A percentile compares a stretch with the other conserved stretches of the same genome.
Conservation (phyloP, 2,888 invertebrate species). For the Drosophila nr. medialis region DNA sequence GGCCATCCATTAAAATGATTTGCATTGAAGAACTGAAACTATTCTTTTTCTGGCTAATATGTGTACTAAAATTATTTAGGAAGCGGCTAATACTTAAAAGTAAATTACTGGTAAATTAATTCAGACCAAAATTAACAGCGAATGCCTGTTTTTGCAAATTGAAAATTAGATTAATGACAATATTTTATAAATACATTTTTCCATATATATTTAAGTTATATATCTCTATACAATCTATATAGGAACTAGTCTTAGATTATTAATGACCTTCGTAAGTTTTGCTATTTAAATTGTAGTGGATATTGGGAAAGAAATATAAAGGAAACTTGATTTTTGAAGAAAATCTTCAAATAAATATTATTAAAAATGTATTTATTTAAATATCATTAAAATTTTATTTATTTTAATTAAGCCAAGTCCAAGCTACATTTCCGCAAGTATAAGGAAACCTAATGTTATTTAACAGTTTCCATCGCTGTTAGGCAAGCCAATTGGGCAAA, state of each 20-base stretch:
- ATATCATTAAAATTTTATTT: neutral
- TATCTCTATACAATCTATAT: neutral
- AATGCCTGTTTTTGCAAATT: neutral
- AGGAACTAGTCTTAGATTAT: neutral
- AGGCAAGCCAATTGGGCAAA: conserved; percentile 50
- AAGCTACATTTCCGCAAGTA: conserved; percentile 20
- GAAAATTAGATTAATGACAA: neutral
- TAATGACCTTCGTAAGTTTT: neutral
- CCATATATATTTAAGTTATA: neutral
- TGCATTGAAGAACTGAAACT: conserved; percentile 13
- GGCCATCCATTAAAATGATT: conserved; percentile 18
- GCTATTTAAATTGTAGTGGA: neutral
- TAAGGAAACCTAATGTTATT: conserved; percentile 25
- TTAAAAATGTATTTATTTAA: neutral
- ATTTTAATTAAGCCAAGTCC: neutral
- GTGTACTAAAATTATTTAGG: neutral
- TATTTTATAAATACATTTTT: neutral
- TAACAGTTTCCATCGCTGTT: conserved; percentile 46
- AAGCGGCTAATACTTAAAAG: neutral
- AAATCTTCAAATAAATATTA: neutral
- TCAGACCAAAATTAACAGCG: neutral
- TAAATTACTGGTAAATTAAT: neutral
- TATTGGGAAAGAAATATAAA: neutral
- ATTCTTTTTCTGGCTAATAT: neutral
- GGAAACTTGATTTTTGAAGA: neutral